These are phyloP conservation scores for Calliopsis andreniformis DNA, from an alignment of 1,140 invertebrate genomes.

Conservation along the genomic window DNA sequence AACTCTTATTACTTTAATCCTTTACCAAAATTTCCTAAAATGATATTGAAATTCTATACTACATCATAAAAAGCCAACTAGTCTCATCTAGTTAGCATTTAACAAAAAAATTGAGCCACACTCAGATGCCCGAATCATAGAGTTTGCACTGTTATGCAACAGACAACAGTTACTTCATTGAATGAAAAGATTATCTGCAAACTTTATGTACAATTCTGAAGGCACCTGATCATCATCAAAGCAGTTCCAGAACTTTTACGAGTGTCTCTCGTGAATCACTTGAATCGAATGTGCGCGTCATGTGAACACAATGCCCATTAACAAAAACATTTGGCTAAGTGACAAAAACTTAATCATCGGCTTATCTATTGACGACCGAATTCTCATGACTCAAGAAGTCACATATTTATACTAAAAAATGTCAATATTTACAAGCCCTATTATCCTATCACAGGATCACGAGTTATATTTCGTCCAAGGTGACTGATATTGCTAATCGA, in stretches of 20 bases:
- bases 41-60: not conserved
- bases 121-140: conserved; percentile 19
- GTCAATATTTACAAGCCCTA: conserved; percentile 47
- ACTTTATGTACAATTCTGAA: conserved; percentile 32
- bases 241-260: not conserved
- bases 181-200: not conserved
- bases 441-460: conserved; percentile 36
- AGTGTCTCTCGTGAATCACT: not conserved
- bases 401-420: conserved; percentile 11
- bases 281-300: conserved; percentile 8
- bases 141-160: conserved; percentile 4
- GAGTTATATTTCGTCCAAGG: not conserved
- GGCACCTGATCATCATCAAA: conserved; percentile 31
- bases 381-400: not conserved
- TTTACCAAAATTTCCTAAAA: not conserved
- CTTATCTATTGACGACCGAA: not conserved
- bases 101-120: not conserved
- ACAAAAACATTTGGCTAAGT: not conserved
- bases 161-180: not conserved
- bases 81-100: not conserved
- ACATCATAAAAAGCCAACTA: not conserved
- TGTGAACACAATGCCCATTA: not conserved
- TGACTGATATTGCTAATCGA: conserved; percentile 7
- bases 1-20: too few relatives aligned
- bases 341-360: not conserved